phyloP scores from a whole-genome alignment of 92 coral and sea anemone genomes.

The Heliopora coerulea region DNA sequence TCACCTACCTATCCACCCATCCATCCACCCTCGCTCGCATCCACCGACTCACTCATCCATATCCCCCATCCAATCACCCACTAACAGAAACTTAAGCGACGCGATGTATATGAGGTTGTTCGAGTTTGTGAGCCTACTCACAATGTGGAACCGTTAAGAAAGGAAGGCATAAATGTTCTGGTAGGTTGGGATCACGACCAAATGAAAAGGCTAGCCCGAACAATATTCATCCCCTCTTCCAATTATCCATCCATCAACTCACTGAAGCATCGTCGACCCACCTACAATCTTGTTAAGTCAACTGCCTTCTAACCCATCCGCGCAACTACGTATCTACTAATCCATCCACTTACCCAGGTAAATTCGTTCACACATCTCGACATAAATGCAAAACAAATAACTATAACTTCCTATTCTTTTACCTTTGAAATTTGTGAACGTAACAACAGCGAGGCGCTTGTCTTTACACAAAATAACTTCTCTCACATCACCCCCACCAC shows the following conservation, averaged over 20 bases:
- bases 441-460: slow-evolving; percentile 58
- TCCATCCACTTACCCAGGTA: neutral
- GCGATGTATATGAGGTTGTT: slow-evolving; percentile 83
- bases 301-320: no score
- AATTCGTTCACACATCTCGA: no score
- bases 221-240: no score
- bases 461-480: slow-evolving; percentile 45
- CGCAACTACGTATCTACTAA: slow-evolving; percentile 34
- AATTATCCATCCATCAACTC: no score
- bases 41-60: neutral
- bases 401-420: neutral
- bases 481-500: slow-evolving; percentile 61
- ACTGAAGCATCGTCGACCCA: no score
- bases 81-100: slow-evolving; percentile 88
- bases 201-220: no score
- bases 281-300: no score
- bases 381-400: no score
- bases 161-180: slow-evolving; percentile 86
- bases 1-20: slow-evolving; percentile 36
- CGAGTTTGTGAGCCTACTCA: slow-evolving; percentile 98
- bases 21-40: neutral
- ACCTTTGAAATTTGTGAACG: slow-evolving; percentile 61
- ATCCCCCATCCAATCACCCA: no score
- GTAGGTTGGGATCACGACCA: no score
- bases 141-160: slow-evolving; percentile 69